Percentiles rank a stretch among this genome's conserved stretches.
These are phyloP conservation scores for Zaprionus obscuricornis DNA, from an alignment of 2,888 invertebrate genomes.

Conservation along the genomic window DNA sequence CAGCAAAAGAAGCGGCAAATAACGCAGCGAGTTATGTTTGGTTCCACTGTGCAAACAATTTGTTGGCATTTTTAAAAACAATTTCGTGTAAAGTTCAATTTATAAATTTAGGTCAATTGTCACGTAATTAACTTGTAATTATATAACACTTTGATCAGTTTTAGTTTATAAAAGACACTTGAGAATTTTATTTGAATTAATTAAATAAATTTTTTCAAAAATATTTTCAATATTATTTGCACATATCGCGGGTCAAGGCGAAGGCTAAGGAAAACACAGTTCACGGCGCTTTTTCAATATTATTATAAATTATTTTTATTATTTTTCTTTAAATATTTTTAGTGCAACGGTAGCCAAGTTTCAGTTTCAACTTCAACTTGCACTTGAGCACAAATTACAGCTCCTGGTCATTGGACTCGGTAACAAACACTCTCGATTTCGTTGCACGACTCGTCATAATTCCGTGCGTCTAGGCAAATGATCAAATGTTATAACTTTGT, in stretches of 20 bases:
- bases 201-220: slow-evolving; percentile 3
- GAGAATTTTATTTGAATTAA: background rate
- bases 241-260: too few relatives aligned
- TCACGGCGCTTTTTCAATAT: too few relatives aligned
- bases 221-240: slow-evolving; percentile 1
- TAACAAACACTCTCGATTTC: slow-evolving; percentile 62
- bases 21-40: slow-evolving; percentile 1
- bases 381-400: too few relatives aligned
- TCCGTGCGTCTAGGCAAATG: slow-evolving; percentile 49
- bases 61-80: background rate
- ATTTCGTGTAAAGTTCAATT: slow-evolving; percentile 1
- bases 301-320: too few relatives aligned
- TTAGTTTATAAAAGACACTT: too few relatives aligned
- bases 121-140: slow-evolving; percentile 11
- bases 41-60: slow-evolving; percentile 24
- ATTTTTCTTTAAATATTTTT: background rate
- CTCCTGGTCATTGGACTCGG: slow-evolving; percentile 71
- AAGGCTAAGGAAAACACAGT: too few relatives aligned
- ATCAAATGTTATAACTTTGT: slow-evolving; percentile 40
- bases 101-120: slow-evolving; percentile 22
- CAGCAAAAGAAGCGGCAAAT: slow-evolving; percentile 20
- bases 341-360: slow-evolving; percentile 2
- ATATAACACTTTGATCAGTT: too few relatives aligned
- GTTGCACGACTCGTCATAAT: slow-evolving; percentile 58
- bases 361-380: slow-evolving; percentile 1